Evolutionary conservation across 2,113 vertebrate species (phyloP).

Genomic region (Hucho hucho): DNA sequence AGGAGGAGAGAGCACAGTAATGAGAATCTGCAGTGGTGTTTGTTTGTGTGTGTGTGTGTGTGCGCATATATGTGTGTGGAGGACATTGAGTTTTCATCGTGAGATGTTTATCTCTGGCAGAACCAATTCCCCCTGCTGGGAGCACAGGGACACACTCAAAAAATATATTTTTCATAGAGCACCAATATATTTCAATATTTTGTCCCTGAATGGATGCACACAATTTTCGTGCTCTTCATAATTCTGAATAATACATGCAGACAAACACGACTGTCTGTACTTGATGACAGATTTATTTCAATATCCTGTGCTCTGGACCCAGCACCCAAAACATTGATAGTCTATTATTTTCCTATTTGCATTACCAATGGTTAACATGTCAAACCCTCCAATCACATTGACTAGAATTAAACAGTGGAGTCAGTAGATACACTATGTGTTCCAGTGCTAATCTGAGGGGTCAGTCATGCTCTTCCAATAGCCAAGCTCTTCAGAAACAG

Average conservation of each 20-base stretch:
- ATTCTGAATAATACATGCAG: not conserved
- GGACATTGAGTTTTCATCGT: conserved; percentile 1
- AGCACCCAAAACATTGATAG: not conserved
- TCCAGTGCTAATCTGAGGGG: not conserved
- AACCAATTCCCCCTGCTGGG: conserved; percentile 9
- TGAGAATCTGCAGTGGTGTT: not conserved
- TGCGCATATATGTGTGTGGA: not conserved
- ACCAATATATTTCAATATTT: not conserved
- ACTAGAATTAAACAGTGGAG: not conserved
- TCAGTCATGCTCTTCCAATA: not conserved
- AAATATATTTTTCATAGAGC: not conserved
- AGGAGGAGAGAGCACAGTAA: no score
- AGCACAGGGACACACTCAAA: not conserved
- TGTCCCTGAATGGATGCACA: no score
- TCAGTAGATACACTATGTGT: not conserved
- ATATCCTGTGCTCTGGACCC: not conserved
- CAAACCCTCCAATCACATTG: not conserved
- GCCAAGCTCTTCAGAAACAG: not conserved
- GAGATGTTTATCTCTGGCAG: conserved; percentile 10
- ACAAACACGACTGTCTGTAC: not conserved
- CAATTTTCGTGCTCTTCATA: not conserved
- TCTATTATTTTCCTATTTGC: no score
- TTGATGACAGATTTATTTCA: not conserved
- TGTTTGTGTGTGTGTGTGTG: no score
- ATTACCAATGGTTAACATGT: not conserved